Evolutionary conservation across 35 echinoderm and acorn worm genomes (phyloP).

Genomic region (Diadema setosum): DNA sequence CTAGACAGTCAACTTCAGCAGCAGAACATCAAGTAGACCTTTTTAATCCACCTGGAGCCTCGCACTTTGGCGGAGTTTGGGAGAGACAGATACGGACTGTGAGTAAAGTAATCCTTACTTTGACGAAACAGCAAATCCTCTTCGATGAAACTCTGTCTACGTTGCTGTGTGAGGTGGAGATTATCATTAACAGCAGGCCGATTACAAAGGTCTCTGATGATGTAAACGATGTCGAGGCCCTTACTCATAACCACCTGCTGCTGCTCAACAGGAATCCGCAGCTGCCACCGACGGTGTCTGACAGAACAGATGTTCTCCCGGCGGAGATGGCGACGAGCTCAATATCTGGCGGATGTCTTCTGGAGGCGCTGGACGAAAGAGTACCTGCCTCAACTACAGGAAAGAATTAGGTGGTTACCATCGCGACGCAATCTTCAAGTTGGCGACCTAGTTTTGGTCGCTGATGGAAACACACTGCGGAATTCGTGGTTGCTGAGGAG

Average conservation of each 20-base stretch:
- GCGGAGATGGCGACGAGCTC: constrained; percentile 15
- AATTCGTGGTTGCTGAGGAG: constrained; percentile 50
- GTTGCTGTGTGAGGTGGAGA: background rate
- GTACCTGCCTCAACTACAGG: background rate
- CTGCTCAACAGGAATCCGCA: background rate
- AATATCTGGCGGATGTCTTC: background rate
- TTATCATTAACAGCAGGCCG: constrained; percentile 18
- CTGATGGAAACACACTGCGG: constrained; percentile 13
- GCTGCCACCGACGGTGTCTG: constrained; percentile 11
- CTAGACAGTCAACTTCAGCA: background rate
- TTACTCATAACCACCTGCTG: constrained; percentile 56
- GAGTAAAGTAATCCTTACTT: constrained; percentile 33
- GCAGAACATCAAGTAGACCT: constrained; percentile 21
- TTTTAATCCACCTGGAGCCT: constrained; percentile 55
- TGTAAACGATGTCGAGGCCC: constrained; percentile 19
- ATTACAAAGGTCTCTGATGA: constrained; percentile 38
- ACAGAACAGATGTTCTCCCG: constrained; percentile 24
- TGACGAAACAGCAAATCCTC: background rate
- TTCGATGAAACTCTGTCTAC: background rate
- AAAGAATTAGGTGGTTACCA: constrained; percentile 29
- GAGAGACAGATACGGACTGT: constrained; percentile 57
- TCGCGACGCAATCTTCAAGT: background rate
- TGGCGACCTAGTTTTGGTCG: constrained; percentile 37
- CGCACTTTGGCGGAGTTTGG: constrained; percentile 55
- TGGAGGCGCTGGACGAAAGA: background rate